Evolutionary conservation across 2,113 vertebrate genomes (phyloP).

Genomic region (Globicephala melas): DNA sequence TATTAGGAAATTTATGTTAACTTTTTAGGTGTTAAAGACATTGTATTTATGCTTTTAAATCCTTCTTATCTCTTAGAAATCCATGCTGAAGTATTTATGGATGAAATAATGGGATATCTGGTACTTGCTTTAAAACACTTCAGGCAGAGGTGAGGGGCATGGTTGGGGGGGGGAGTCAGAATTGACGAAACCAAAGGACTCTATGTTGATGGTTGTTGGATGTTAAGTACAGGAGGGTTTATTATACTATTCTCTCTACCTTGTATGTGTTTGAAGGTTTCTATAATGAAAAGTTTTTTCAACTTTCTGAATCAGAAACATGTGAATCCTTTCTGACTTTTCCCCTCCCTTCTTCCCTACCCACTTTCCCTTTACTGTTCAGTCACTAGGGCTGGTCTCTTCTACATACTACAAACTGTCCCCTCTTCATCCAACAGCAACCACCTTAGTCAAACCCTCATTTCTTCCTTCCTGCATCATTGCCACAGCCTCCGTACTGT

Average conservation of each 20-base stretch:
- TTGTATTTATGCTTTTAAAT: background rate
- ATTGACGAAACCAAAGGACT: background rate
- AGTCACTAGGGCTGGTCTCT: background rate
- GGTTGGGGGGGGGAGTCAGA: background rate
- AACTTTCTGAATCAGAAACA: conserved; percentile 10
- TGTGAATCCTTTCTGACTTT: background rate
- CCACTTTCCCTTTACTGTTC: rapidly evolving
- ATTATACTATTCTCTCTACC: background rate
- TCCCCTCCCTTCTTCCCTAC: background rate
- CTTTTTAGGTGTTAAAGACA: background rate
- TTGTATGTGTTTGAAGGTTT: background rate
- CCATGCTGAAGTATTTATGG: background rate
- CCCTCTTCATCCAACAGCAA: background rate
- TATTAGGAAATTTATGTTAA: background rate
- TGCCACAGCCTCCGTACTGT: background rate
- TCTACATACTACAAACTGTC: background rate
- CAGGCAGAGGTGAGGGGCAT: background rate
- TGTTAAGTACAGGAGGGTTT: background rate
- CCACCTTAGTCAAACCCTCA: background rate
- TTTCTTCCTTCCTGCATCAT: background rate
- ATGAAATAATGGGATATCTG: background rate
- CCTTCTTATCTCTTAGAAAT: background rate
- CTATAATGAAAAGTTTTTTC: background rate
- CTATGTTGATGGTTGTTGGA: background rate
- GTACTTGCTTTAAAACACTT: background rate